A percentile compares a stretch with the other conserved stretches of the same genome.
Conservation (phyloP, 1,140 invertebrate species). For the Lordiphosa collinella region DNA sequence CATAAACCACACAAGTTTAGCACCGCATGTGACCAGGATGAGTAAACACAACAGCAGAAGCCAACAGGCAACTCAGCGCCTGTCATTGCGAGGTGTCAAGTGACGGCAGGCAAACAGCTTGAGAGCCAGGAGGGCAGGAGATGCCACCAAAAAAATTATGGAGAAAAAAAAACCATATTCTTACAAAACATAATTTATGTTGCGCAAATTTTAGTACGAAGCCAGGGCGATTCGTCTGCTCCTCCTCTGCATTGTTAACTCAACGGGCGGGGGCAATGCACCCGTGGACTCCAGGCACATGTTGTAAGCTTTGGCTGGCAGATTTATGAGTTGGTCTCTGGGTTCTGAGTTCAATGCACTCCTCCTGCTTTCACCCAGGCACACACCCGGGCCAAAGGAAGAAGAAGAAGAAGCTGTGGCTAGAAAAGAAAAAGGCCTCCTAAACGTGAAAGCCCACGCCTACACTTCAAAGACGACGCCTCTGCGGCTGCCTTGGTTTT, state of each 20-base stretch:
- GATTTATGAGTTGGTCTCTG: constrained; percentile 46
- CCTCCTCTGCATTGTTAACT: constrained; percentile 27
- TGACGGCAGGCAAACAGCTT: constrained; percentile 20
- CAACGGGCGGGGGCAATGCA: constrained; percentile 29
- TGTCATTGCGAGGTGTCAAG: constrained; percentile 16
- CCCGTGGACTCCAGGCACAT: constrained; percentile 23
- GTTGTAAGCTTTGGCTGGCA: constrained; percentile 38
- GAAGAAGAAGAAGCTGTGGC: constrained; percentile 22
- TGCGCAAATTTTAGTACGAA: constrained; percentile 53
- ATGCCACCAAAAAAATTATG: not conserved
- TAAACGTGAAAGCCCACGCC: constrained; percentile 71
- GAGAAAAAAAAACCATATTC: constrained; percentile 48
- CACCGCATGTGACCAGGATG: no score
- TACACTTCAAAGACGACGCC: constrained; percentile 20
- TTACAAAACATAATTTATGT: constrained; percentile 75
- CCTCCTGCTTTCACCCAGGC: constrained; percentile 42
- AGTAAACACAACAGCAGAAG: not conserved
- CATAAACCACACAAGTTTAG: no score
- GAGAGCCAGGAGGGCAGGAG: constrained; percentile 2
- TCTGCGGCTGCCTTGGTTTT: constrained; percentile 3
- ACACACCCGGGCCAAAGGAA: not conserved
- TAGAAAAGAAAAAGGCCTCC: constrained; percentile 39
- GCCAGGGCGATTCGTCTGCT: not conserved
- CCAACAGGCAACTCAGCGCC: constrained; percentile 8
- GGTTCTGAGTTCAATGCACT: constrained; percentile 42